Evolutionary conservation across 2,797 vertebrate species (phyloP).

Genomic region (Galago senegalensis): DNA sequence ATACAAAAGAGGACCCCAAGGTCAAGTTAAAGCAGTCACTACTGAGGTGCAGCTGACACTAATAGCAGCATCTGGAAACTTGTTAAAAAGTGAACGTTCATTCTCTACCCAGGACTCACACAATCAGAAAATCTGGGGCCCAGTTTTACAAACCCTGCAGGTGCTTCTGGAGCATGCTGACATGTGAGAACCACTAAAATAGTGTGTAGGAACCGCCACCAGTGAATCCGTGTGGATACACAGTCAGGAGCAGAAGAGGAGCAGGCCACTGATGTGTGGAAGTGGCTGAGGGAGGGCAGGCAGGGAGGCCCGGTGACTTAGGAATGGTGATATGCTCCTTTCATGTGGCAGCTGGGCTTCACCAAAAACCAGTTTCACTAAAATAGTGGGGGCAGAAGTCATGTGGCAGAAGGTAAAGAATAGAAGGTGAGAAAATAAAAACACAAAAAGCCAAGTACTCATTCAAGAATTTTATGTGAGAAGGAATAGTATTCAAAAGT

Average conservation of each 20-base stretch:
- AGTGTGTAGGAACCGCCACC: not conserved
- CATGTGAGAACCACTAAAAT: not conserved
- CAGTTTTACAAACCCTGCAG: not conserved
- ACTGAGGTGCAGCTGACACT: not conserved
- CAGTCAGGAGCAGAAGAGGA: not conserved
- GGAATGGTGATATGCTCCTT: not conserved
- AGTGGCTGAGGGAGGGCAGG: not conserved
- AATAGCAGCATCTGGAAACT: not conserved
- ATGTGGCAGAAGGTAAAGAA: not conserved
- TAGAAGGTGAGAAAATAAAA: not conserved
- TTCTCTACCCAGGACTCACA: not conserved
- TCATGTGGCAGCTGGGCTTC: not conserved
- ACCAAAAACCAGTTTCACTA: not conserved
- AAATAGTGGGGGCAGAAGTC: not conserved
- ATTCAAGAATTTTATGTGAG: slow-evolving; percentile 2
- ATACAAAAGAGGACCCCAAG: not conserved
- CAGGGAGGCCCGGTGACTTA: not conserved
- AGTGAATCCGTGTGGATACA: not conserved
- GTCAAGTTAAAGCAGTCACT: not conserved
- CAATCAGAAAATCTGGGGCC: not conserved
- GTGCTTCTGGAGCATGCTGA: not conserved
- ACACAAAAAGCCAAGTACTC: not conserved
- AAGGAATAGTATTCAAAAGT: not conserved
- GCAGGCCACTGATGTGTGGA: not conserved
- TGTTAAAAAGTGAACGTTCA: not conserved